A percentile compares a stretch with the other conserved stretches of the same genome.
These are phyloP conservation scores for Molossus alvarezi DNA, from an alignment of 2,797 vertebrate genomes.

Conservation along the genomic window DNA sequence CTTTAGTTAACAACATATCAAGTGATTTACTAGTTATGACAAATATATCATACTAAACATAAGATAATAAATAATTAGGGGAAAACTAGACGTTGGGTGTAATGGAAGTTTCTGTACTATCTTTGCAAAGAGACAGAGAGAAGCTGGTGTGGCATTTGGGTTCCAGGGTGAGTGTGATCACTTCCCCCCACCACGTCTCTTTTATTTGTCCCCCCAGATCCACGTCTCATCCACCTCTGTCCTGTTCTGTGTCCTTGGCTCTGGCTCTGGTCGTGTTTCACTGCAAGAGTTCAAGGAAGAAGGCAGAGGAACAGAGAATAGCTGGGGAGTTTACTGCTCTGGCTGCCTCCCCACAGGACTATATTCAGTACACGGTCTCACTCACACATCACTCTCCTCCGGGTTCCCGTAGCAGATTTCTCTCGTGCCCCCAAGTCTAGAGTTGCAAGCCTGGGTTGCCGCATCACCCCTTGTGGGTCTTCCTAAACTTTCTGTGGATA, in stretches of 20 bases:
- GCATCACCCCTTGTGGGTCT: background rate
- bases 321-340: background rate
- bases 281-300: background rate
- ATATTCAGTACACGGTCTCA: background rate
- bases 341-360: background rate
- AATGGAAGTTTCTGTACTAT: background rate
- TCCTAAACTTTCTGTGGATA: background rate
- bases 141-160: background rate
- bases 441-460: background rate
- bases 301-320: background rate
- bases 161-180: background rate
- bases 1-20: background rate
- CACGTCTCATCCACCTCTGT: background rate
- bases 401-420: background rate
- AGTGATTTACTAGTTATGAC: background rate
- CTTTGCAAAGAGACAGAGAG: background rate
- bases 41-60: background rate
- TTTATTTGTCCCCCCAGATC: background rate
- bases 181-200: background rate
- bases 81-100: background rate
- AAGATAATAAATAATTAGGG: background rate
- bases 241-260: background rate
- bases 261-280: background rate
- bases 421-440: background rate
- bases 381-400: background rate